Base-by-base conservation (phyloP, 2,797 vertebrate species). In the Orientallactaga sibirica region DNA sequence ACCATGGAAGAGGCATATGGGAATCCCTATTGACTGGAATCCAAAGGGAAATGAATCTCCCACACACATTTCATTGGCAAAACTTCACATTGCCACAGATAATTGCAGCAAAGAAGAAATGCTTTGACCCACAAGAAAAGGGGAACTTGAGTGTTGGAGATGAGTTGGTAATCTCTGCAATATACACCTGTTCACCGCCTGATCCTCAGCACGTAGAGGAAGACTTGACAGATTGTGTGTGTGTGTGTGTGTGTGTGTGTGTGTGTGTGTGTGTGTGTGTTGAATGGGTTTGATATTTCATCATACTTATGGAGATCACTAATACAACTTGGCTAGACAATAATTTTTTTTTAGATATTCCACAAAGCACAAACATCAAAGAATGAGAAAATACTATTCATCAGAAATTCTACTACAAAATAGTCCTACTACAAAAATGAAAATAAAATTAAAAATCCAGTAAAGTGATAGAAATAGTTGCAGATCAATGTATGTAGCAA, bases 401-500 rank as follows among this genome's bases (percentile, higher is more conserved):
- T 24, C 4, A 75, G 20, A 88, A n/a, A 22, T 76, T 55, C 8
- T 43, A 19, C 10, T n/a, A 14, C 61, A 79, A 75, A 3, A 52
- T 52, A 52, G 29, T 68, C 58, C 18, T 37, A 78, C 22, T 14
- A 33, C 82, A 22, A 62, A 89, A 73, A 25, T 33, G 5, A 74
- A 90, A 78, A 86, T 16, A 3, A 29, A 89, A 37, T 48, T 48
- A 48, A 48, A 48, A 48, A 48, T 25, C 11, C 14, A 82, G 58
- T 52, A 12, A 86, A 88, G 80, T 20, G 4, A 52, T 24, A 64
- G 74, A 91, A 37, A 61, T 67, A 92, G 52, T 78, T 92, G 20
- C 19, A 92, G 83, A 86, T 70, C 20, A 82, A 74, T 48, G 7
- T 48, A 48, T 75, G 74, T 89, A 11, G n/a, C 67, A 71, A 89